Conservation (phyloP, 2,888 invertebrate genomes). For the Malachius bipustulatus region DNA sequence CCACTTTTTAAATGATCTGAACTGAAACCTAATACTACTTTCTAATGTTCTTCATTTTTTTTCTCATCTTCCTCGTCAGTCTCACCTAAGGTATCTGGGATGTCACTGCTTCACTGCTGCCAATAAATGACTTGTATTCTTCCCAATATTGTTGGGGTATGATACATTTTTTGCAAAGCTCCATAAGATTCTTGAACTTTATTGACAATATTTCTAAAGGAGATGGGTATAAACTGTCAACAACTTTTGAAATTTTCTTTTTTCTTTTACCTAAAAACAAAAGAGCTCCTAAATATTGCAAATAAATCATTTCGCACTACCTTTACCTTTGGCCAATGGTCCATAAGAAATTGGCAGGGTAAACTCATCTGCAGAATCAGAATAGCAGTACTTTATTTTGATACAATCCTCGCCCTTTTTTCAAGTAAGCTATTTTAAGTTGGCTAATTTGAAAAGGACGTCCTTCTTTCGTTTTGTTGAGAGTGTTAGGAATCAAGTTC, state of each 20-base stretch:
- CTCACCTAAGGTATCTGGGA: constrained; percentile 2
- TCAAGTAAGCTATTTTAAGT: background rate
- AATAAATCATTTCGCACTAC: too few species aligned
- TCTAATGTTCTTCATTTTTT: constrained; percentile 1
- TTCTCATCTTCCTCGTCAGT: constrained; percentile 2
- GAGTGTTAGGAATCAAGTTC: constrained; percentile 3
- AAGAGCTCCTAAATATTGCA: too few species aligned
- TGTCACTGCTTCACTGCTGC: constrained; percentile 3
- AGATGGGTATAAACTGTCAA: constrained; percentile 1
- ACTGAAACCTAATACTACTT: background rate
- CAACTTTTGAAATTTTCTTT: too few species aligned
- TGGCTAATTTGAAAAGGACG: constrained; percentile 1
- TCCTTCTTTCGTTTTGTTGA: constrained; percentile 1
- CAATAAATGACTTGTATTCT: background rate
- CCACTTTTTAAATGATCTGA: background rate
- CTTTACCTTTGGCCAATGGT: constrained; percentile 1
- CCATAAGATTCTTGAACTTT: too few species aligned
- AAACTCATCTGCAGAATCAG: constrained; percentile 3
- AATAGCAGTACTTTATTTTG: background rate
- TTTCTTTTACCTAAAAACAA: too few species aligned
- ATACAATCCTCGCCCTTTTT: constrained; percentile 2
- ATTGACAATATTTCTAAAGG: background rate
- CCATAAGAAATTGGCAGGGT: background rate
- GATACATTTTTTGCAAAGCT: background rate
- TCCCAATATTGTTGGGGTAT: constrained; percentile 1